Evolutionary conservation across 2,797 vertebrate genomes (phyloP).

Genomic region (Sparidentex hasta): DNA sequence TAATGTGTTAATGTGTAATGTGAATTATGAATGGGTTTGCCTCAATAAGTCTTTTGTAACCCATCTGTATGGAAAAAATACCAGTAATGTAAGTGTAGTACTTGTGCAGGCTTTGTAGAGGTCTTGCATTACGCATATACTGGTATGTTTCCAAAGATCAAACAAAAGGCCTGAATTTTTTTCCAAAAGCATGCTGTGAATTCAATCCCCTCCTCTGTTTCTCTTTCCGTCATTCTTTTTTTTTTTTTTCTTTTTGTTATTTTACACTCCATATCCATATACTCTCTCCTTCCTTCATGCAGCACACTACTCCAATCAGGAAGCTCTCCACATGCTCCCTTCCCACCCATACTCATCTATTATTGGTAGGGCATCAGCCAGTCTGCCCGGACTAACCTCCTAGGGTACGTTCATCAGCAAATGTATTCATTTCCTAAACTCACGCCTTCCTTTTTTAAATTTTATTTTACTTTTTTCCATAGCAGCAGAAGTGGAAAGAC

Average conservation of each 20-base stretch:
- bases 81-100: background rate
- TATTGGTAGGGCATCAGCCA: constrained; percentile 39
- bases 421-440: constrained; percentile 34
- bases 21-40: background rate
- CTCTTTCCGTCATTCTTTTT: background rate
- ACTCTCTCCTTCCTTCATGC: background rate
- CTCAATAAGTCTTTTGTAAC: background rate
- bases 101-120: background rate
- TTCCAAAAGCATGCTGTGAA: background rate
- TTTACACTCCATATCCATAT: background rate
- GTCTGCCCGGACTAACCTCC: constrained; percentile 36
- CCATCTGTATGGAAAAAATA: background rate
- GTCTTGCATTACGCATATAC: background rate
- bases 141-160: constrained; percentile 4
- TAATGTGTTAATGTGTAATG: background rate
- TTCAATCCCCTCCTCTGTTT: background rate
- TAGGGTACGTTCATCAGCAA: constrained; percentile 29
- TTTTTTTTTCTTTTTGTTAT: too few relatives aligned
- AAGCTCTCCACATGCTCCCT: constrained; percentile 38
- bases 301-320: constrained; percentile 34
- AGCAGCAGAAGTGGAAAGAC: constrained; percentile 3
- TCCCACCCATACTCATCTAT: constrained; percentile 51
- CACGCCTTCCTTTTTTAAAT: background rate
- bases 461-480: background rate
- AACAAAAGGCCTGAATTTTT: background rate